Evolutionary conservation across 2,113 vertebrate genomes (phyloP).

Genomic region (Peucedramus taeniatus): DNA sequence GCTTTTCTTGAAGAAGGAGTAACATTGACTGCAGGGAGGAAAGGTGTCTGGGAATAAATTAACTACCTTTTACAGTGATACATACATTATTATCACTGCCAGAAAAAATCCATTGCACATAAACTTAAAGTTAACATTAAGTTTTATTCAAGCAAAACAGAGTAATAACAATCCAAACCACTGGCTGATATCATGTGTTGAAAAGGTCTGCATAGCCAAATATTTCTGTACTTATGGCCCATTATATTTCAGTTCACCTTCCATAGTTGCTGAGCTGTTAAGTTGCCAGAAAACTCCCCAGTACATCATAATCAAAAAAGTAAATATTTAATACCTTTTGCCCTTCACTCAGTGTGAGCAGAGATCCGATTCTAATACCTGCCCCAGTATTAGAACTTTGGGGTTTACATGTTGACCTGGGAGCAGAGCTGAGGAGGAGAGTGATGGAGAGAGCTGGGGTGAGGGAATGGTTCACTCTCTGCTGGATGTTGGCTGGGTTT

Average conservation of each 20-base stretch:
- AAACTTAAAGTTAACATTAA: not conserved
- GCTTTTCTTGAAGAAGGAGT: not conserved
- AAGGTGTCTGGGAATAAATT: not conserved
- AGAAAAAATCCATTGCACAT: not conserved
- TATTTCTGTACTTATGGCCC: not conserved
- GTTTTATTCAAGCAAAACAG: not conserved
- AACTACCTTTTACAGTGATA: not conserved
- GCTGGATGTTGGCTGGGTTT: not conserved
- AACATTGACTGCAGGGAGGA: not conserved
- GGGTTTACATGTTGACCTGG: not conserved
- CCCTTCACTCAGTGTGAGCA: not conserved
- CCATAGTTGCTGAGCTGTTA: not conserved
- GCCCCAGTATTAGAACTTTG: not conserved
- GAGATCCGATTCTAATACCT: not conserved
- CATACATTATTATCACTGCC: not conserved
- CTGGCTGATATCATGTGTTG: not conserved
- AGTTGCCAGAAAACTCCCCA: not conserved
- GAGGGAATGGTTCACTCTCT: not conserved
- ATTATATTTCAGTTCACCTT: not conserved
- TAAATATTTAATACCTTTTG: not conserved
- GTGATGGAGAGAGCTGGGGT: not conserved
- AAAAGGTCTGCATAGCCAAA: not conserved
- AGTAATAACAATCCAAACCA: not conserved
- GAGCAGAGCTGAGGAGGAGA: not conserved
- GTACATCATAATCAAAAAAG: not conserved